A percentile compares a stretch with the other conserved stretches of the same genome.
phyloP scores from a whole-genome alignment of 37 sponge, comb jelly and placozoan species.

The Haliclona indistincta region DNA sequence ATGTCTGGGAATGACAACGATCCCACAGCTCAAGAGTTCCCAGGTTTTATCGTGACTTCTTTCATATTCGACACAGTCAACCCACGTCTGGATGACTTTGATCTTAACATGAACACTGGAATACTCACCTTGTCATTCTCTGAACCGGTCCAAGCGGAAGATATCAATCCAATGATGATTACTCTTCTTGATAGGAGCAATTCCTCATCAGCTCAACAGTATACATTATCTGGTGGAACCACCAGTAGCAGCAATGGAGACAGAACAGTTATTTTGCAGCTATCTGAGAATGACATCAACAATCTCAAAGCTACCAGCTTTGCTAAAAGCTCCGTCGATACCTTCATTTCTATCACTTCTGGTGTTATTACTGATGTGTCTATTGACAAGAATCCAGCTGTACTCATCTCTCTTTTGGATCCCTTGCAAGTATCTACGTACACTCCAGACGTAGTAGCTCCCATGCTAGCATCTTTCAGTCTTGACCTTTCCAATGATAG shows the following conservation, averaged over 20 bases:
- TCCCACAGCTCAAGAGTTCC: slow-evolving; percentile 53
- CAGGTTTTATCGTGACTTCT: slow-evolving; percentile 58
- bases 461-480: slow-evolving; percentile 41
- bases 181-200: slow-evolving; percentile 60
- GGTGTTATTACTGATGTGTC: slow-evolving; percentile 59
- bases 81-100: slow-evolving; percentile 61
- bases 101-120: slow-evolving; percentile 85
- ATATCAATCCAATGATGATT: slow-evolving; percentile 48
- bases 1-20: slow-evolving; percentile 59
- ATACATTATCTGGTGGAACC: slow-evolving; percentile 46
- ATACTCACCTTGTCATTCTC: slow-evolving; percentile 72
- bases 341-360: slow-evolving; percentile 63
- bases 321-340: slow-evolving; percentile 43
- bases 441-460: slow-evolving; percentile 61
- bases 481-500: slow-evolving; percentile 64
- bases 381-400: slow-evolving; percentile 41
- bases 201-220: slow-evolving; percentile 53
- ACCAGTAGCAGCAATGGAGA: slow-evolving; percentile 58
- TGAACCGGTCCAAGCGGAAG: slow-evolving; percentile 70
- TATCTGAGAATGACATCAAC: slow-evolving; percentile 53
- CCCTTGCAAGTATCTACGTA: slow-evolving; percentile 53
- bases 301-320: slow-evolving; percentile 61
- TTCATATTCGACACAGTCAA: slow-evolving; percentile 58
- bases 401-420: slow-evolving; percentile 14
- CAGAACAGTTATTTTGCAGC: slow-evolving; percentile 34